Evolutionary conservation across 2,888 invertebrate genomes (phyloP).

Genomic region (Phaedon cochleariae): DNA sequence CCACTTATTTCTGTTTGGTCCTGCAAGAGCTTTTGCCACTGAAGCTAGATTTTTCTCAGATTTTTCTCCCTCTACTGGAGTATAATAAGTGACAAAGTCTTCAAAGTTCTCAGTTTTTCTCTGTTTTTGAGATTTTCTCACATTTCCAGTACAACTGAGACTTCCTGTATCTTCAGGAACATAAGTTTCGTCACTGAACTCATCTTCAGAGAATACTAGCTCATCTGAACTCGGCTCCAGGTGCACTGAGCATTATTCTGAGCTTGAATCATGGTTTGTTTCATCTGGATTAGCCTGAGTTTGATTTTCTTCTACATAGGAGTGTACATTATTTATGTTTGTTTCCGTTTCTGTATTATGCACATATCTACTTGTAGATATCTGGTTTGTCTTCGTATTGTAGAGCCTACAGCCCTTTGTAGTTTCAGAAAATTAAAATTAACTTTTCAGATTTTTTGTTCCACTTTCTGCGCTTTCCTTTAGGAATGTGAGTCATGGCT

Average conservation of each 20-base stretch:
- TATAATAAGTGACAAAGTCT: too few relatives aligned
- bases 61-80: too few relatives aligned
- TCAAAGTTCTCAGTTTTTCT: conserved; percentile 7
- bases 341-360: conserved; percentile 12
- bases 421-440: conserved; percentile 26
- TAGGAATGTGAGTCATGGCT: conserved; percentile 22
- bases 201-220: too few relatives aligned
- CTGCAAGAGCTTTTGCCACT: conserved; percentile 34
- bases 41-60: conserved; percentile 13
- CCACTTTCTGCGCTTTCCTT: conserved; percentile 25
- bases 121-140: too few relatives aligned
- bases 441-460: conserved; percentile 25
- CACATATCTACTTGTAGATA: conserved; percentile 18
- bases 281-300: too few relatives aligned
- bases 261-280: background rate
- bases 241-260: too few relatives aligned
- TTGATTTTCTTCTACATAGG: background rate
- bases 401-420: conserved; percentile 22
- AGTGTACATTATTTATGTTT: background rate
- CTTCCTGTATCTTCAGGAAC: too few relatives aligned
- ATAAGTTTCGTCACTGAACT: too few relatives aligned
- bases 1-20: too few relatives aligned
- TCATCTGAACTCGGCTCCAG: too few relatives aligned
- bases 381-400: conserved; percentile 12
- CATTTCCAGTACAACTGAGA: too few relatives aligned